Evolutionary conservation across 2,888 invertebrate genomes (phyloP).

Genomic region (Spicauda simplicius): DNA sequence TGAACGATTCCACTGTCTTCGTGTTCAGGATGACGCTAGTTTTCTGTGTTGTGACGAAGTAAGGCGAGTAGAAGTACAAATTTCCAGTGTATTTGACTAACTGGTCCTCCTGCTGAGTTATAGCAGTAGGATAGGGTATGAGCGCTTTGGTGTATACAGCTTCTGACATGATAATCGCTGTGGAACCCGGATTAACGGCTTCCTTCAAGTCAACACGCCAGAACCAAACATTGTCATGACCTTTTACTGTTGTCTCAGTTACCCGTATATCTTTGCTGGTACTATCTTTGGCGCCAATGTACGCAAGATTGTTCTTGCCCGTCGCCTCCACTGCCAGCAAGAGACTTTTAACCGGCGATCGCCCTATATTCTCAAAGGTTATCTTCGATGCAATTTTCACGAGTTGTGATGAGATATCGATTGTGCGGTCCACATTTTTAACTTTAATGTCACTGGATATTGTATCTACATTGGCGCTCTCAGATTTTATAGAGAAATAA

Average conservation of each 20-base stretch:
- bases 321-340: conserved; percentile 88
- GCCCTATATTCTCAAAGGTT: conserved; percentile 93
- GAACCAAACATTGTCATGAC: conserved; percentile 77
- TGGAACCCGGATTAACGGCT: conserved; percentile 83
- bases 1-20: conserved; percentile 91
- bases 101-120: conserved; percentile 97
- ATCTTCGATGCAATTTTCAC: conserved; percentile 93
- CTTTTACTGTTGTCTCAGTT: conserved; percentile 79
- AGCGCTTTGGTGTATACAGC: conserved; percentile 90
- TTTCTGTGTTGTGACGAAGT: conserved; percentile 91
- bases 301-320: conserved; percentile 88
- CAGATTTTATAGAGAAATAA: conserved; percentile 59
- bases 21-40: conserved; percentile 92
- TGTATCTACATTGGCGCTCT: conserved; percentile 66
- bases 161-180: conserved; percentile 87
- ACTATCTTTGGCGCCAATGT: conserved; percentile 88
- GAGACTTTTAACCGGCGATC: conserved; percentile 88
- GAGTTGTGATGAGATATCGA: conserved; percentile 95
- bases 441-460: conserved; percentile 86
- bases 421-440: conserved; percentile 92
- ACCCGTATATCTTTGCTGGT: conserved; percentile 84
- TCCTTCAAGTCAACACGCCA: conserved; percentile 87
- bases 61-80: conserved; percentile 93
- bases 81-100: conserved; percentile 94
- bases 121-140: conserved; percentile 93